A percentile compares a stretch with the other conserved stretches of the same genome.
These are phyloP conservation scores for Spongilla lacustris DNA, from an alignment of 37 sponge, comb jelly and placozoan genomes.

Conservation along the genomic window DNA sequence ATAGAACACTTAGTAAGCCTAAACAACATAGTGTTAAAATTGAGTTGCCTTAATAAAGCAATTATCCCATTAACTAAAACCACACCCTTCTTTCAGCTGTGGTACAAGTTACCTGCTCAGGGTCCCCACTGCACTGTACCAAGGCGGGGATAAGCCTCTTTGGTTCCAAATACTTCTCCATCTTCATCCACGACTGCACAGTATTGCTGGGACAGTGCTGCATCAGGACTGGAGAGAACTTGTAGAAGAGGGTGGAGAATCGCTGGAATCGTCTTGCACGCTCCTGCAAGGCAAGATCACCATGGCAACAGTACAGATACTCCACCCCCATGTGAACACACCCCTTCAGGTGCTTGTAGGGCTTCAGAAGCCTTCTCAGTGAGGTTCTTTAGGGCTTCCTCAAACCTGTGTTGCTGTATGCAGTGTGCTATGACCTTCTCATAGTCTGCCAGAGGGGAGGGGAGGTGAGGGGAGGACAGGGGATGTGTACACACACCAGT, in stretches of 20 bases:
- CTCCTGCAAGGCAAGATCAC: neutral
- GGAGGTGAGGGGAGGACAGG: neutral
- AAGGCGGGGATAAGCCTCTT: constrained; percentile 88
- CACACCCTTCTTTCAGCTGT: too few relatives aligned
- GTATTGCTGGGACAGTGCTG: constrained; percentile 76
- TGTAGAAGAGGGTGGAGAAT: constrained; percentile 80
- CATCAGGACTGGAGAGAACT: constrained; percentile 90
- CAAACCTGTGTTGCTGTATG: constrained; percentile 76
- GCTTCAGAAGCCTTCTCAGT: constrained; percentile 33
- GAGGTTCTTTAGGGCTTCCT: constrained; percentile 78
- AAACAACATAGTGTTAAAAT: too few relatives aligned
- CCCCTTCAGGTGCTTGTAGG: constrained; percentile 37
- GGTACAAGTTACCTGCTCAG: constrained; percentile 22
- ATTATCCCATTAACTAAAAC: too few relatives aligned
- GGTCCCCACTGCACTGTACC: constrained; percentile 75
- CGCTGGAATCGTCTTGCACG: constrained; percentile 24
- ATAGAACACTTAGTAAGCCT: too few relatives aligned
- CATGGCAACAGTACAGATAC: too few relatives aligned
- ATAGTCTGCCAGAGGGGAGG: constrained; percentile 58
- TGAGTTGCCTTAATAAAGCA: too few relatives aligned
- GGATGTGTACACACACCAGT: neutral
- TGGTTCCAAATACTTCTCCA: constrained; percentile 68
- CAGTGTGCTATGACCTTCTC: constrained; percentile 87
- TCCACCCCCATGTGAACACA: too few relatives aligned
- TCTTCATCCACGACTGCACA: constrained; percentile 79